Percentiles rank a stretch among this genome's conserved stretches.
Evolutionary conservation across 2,113 vertebrate species (phyloP).

Genomic region (Hippotragus niger): DNA sequence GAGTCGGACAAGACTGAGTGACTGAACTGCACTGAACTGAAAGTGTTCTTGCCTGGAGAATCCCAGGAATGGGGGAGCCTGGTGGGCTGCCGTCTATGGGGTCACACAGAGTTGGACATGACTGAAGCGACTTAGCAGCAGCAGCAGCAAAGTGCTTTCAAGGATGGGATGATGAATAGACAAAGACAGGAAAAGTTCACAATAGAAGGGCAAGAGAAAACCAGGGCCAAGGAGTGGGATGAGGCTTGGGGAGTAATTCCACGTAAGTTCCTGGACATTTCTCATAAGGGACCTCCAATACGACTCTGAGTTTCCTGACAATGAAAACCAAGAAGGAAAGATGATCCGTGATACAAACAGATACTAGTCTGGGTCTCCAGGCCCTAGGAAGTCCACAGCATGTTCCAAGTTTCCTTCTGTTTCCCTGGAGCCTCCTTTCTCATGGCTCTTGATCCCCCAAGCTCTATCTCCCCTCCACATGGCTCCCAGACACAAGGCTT

Average conservation of each 20-base stretch:
- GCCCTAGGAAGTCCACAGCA: not conserved
- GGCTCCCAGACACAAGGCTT: not conserved
- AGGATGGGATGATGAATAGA: not conserved
- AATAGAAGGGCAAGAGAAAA: not conserved
- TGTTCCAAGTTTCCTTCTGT: not conserved
- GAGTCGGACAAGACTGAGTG: too few relatives aligned
- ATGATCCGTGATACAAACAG: not conserved
- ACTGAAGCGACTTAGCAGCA: too few relatives aligned
- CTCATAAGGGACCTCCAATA: not conserved
- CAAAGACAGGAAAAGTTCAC: not conserved
- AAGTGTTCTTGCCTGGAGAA: not conserved
- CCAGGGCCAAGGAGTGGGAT: not conserved
- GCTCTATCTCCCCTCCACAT: not conserved
- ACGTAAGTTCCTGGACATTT: not conserved
- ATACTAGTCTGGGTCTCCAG: not conserved
- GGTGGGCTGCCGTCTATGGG: rapidly evolving
- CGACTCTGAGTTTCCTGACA: not conserved
- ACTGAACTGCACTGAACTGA: too few relatives aligned
- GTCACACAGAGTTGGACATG: too few relatives aligned
- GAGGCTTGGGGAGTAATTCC: not conserved
- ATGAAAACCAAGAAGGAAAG: not conserved
- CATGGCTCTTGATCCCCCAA: not conserved
- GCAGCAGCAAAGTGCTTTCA: not conserved
- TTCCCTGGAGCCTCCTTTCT: not conserved
- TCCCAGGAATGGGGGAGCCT: too few relatives aligned